Base-by-base conservation (phyloP, 2,797 vertebrate species). In the Spheniscus humboldti region DNA sequence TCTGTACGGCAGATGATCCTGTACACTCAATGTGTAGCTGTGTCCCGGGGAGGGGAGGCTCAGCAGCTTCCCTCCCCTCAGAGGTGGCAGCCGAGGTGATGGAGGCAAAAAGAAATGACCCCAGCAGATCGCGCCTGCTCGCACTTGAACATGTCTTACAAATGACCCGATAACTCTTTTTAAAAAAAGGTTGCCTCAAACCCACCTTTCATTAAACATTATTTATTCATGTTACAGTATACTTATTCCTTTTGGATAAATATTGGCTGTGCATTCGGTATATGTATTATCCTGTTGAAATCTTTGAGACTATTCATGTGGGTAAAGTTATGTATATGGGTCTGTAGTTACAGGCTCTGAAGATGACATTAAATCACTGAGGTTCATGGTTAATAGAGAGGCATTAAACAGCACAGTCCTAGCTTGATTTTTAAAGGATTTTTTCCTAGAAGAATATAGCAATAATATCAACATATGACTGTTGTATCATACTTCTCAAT, bases 51-150 rank as follows among this genome's bases (percentile, higher is more conserved):
- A 78, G 25, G n/a, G 18, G 13, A 8, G 4, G 5, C 11, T 45
- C 55, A 59, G 24, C 14, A 11, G 5, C 12, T 74, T 27, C 24
- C n/a, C 14, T 25, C 47, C 22, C 37, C 14, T 56, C 48, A 2
- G 18, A 20, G 31, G 5, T 27, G 50, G 11, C 1, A 8, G 19
- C 27, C 35, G 22, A 57, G 41, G 17, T 0, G 0, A 14, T 2
- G 6, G 31, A 63, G 24, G 18, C 25, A 72, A 57, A 71, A 50
- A n/a, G 7, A 33, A 60, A 18, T 17, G 31, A 45, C 27, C 45
- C 18, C 35, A 47, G 43, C 17, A 25, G 13, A 53, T 18, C 0
- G 1, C 2, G 1, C 1, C 1, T 27, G 14, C 31, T 53, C 0
- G 0, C 20, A 2, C 69, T 59, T 66, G 56, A 68, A 35, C 11